These are phyloP conservation scores for Leptothorax acervorum DNA, from an alignment of 2,888 invertebrate species.

Conservation along the genomic window DNA sequence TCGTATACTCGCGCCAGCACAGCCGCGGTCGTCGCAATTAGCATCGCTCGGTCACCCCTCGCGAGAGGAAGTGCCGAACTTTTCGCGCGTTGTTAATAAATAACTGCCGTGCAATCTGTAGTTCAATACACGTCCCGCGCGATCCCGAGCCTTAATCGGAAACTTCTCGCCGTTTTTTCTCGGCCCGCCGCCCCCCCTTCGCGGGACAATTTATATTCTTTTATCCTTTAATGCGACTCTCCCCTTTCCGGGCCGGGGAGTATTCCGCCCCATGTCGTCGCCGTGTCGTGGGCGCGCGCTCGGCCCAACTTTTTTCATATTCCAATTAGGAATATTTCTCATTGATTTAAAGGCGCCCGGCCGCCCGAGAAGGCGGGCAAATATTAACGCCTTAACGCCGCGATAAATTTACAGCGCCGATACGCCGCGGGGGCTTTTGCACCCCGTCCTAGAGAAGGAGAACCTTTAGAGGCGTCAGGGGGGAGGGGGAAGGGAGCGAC, in stretches of 20 bases:
- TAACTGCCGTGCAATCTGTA: slow-evolving; percentile 39
- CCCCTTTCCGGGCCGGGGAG: background rate
- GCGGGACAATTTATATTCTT: slow-evolving; percentile 80
- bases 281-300: slow-evolving; percentile 62
- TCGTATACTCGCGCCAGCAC: slow-evolving; percentile 1
- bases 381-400: slow-evolving; percentile 84
- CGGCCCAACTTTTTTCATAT: slow-evolving; percentile 85
- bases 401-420: slow-evolving; percentile 84
- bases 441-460: background rate
- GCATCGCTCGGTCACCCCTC: slow-evolving; percentile 1
- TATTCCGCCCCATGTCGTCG: slow-evolving; percentile 56
- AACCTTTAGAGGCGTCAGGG: background rate
- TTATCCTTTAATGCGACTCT: slow-evolving; percentile 71
- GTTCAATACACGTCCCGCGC: slow-evolving; percentile 36
- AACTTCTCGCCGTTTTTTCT: slow-evolving; percentile 78
- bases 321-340: slow-evolving; percentile 85
- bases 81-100: slow-evolving; percentile 47
- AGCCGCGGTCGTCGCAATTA: slow-evolving; percentile 28
- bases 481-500: slow-evolving; percentile 51
- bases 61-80: slow-evolving; percentile 35
- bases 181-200: slow-evolving; percentile 67
- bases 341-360: slow-evolving; percentile 83
- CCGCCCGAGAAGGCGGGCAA: slow-evolving; percentile 73
- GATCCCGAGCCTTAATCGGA: slow-evolving; percentile 64
- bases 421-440: slow-evolving; percentile 56